Conservation (phyloP, 2,888 invertebrate species). For the Drosophila buzzatii region DNA sequence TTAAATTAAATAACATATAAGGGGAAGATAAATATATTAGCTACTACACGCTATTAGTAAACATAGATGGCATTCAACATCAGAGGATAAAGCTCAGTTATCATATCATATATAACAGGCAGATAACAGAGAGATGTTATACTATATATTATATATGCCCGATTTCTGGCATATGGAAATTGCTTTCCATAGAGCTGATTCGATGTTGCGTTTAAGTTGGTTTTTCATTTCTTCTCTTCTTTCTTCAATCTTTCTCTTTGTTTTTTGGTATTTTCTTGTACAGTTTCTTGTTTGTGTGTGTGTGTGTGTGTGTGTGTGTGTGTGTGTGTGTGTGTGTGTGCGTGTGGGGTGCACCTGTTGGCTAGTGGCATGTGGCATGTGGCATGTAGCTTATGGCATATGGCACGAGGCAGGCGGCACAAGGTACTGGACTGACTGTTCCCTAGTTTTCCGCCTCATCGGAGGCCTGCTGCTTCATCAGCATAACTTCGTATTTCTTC, state of each 20-base stretch:
- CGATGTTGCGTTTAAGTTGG: background rate
- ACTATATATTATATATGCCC: background rate
- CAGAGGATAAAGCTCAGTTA: background rate
- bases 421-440: background rate
- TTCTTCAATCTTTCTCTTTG: background rate
- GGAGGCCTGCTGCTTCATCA: background rate
- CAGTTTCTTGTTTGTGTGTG: slow-evolving; percentile 8
- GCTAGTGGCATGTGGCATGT: background rate
- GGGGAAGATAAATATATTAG: slow-evolving; percentile 3
- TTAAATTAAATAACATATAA: slow-evolving; percentile 14
- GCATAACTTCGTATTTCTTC: slow-evolving; percentile 30
- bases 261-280: slow-evolving; percentile 52
- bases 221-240: slow-evolving; percentile 17
- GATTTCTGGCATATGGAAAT: background rate
- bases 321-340: too few relatives aligned
- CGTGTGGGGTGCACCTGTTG: too few relatives aligned
- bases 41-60: slow-evolving; percentile 32
- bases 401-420: too few relatives aligned
- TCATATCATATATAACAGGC: background rate
- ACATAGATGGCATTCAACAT: slow-evolving; percentile 13
- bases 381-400: background rate
- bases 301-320: too few relatives aligned
- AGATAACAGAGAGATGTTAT: background rate
- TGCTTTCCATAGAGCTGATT: background rate
- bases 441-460: background rate